Evolutionary conservation across 2,888 invertebrate species (phyloP).

Genomic region (Eurytoma californica): DNA sequence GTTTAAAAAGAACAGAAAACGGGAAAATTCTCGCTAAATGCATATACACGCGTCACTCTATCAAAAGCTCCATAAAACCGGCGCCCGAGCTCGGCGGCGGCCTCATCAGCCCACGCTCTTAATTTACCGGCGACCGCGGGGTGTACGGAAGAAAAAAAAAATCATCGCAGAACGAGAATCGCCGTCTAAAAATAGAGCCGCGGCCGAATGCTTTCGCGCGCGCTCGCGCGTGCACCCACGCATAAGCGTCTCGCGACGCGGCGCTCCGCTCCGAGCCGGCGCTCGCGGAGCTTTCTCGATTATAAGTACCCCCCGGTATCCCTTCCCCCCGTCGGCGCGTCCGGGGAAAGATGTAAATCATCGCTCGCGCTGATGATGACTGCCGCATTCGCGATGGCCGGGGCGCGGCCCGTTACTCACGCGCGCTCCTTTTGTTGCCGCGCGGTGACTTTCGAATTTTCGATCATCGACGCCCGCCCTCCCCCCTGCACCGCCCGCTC

Average conservation of each 20-base stretch:
- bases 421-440: neutral
- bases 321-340: too few species aligned
- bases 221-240: constrained; percentile 3
- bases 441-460: constrained; percentile 4
- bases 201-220: neutral
- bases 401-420: neutral
- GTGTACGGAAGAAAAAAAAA: neutral
- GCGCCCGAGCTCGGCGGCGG: too few species aligned
- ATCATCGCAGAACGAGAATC: neutral
- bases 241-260: neutral
- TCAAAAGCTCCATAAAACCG: too few species aligned
- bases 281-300: constrained; percentile 12
- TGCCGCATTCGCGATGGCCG: constrained; percentile 8
- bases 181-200: neutral
- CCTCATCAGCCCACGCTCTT: too few species aligned
- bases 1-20: too few species aligned
- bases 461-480: neutral
- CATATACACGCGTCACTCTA: too few species aligned
- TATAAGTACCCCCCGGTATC: neutral
- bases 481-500: too few species aligned
- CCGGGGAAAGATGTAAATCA: constrained; percentile 32
- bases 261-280: neutral
- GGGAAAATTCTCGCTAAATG: too few species aligned
- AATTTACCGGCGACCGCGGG: too few species aligned
- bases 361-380: neutral